Evolutionary conservation across 2,888 invertebrate species (phyloP), one percentile per base, ranked within the genome.

Genomic region (Prostheceraeus crozeri): DNA sequence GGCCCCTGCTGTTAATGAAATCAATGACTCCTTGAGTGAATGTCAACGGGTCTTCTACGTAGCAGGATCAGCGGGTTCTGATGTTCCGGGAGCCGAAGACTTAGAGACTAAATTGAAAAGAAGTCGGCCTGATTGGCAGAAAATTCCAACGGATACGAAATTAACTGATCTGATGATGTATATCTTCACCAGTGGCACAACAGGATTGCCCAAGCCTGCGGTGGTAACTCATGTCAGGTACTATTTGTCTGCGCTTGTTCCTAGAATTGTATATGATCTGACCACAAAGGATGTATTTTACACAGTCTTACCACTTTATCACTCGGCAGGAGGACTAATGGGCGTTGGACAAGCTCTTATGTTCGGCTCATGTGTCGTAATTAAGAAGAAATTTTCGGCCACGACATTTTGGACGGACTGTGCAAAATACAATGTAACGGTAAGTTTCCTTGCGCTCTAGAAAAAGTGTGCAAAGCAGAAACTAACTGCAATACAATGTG

Each of bases 181-280:
- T 72, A 93, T 98, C 70, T 98, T 90, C 76, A 99, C 98, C 0
- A 94, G 93, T 36, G 98, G 98, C 30, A 98, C 98, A 0, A 99
- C 98, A 1, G 98, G 98, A 3, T 77, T 94, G 63, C 94, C 96
- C 0, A 98, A 96, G 63, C 94, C 96, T 31, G 96, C 96, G 35
- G 87, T 96, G 51, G 91, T 98, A 69, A 89, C 87, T 16, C 85
- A 90, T 70, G 85, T 87, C 45, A 84, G 91, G 88, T 89, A 57
- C 61, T 60, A 60, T 11, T 4, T 30, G 40, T 36, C 57, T 35
- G 58, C 55, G n/a, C 21, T 56, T 33, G 52, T 31, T 1, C 27
- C 51, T 10, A 27, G 14, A 28, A 30, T 63, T 30, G 67, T 72
- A 48, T 68, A 71, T 52, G 53, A 65, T 16, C 64, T 76, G 55